phyloP scores from a whole-genome alignment of 1,140 invertebrate species.

The Metaphire vulgaris region DNA sequence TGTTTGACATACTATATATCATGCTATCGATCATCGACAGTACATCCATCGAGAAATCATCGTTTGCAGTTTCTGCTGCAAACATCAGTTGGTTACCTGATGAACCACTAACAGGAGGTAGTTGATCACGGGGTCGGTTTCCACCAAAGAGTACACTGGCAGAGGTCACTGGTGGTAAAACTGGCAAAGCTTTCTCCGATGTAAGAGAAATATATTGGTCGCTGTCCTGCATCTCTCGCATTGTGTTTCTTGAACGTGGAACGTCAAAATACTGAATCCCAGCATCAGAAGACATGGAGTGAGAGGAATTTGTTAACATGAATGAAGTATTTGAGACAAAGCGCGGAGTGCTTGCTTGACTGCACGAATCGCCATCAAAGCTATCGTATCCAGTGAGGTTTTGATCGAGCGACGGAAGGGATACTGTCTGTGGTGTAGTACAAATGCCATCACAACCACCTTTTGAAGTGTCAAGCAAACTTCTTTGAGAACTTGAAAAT shows the following conservation, averaged over 20 bases:
- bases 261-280: neutral
- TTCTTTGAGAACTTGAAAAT: too few relatives aligned
- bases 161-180: neutral
- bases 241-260: constrained; percentile 11
- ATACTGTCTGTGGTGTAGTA: neutral
- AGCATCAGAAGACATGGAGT: neutral
- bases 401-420: neutral
- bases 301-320: neutral
- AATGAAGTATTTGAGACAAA: neutral
- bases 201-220: constrained; percentile 9
- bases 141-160: neutral
- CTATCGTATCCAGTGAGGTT: neutral
- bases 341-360: neutral
- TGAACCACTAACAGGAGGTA: neutral
- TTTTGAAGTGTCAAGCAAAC: neutral
- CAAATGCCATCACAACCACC: neutral
- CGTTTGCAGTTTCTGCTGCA: neutral
- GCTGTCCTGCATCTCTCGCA: constrained; percentile 18
- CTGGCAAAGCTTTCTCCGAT: neutral
- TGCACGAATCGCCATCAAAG: neutral
- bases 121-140: neutral
- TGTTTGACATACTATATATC: neutral
- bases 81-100: neutral
- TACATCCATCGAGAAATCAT: neutral
- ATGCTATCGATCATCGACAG: neutral